Evolutionary conservation across 2,797 vertebrate genomes (phyloP).

Genomic region (Heteromormyrus szaboi): DNA sequence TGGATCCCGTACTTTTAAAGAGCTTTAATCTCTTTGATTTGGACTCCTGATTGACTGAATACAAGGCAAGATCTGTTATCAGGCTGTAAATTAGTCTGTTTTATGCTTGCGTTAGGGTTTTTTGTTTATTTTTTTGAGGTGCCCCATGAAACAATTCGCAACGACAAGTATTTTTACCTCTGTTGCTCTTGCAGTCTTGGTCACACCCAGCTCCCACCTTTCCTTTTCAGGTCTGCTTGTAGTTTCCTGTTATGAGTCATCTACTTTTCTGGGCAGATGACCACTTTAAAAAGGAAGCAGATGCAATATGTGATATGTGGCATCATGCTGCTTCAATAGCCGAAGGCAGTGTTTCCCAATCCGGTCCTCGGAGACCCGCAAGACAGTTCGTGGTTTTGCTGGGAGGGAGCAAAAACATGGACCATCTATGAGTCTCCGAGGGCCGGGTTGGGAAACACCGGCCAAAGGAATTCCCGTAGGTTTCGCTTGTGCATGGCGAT

Average conservation of each 20-base stretch:
- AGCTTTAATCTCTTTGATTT: background rate
- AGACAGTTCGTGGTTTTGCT: background rate
- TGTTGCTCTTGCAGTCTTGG: slow-evolving; percentile 7
- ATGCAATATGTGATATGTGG: background rate
- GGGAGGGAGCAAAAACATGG: background rate
- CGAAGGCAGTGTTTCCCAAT: background rate
- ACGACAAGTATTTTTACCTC: background rate
- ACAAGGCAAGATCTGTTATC: background rate
- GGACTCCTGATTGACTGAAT: background rate
- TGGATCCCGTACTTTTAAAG: background rate
- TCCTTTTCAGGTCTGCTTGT: background rate
- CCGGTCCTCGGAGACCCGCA: background rate
- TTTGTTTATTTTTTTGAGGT: background rate
- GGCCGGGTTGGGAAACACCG: background rate
- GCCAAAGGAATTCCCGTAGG: background rate
- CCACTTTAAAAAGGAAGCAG: background rate
- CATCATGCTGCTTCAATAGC: background rate
- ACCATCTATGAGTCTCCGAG: background rate
- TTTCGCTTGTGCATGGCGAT: background rate
- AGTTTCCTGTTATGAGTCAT: slow-evolving; percentile 2
- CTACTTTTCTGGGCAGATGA: background rate
- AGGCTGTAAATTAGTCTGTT: background rate
- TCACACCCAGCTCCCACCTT: background rate
- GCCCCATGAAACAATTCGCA: background rate
- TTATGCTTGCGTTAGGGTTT: background rate